Conservation (phyloP, 2,797 vertebrate genomes). For the Diceros bicornis region DNA sequence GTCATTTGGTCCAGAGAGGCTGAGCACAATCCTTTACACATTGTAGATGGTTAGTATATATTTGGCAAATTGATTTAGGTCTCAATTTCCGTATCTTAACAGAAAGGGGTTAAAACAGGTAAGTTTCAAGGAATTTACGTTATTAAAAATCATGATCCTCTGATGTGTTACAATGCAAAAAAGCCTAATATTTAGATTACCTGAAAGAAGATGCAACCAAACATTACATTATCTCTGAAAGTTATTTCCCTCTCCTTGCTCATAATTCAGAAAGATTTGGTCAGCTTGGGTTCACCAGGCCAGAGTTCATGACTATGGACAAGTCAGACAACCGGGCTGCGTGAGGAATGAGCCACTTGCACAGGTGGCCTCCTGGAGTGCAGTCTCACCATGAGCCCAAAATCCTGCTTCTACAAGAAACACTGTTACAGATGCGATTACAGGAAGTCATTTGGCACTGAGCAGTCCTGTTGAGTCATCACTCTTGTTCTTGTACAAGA, state of each 20-base stretch:
- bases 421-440: constrained; percentile 2
- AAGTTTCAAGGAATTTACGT: constrained; percentile 31
- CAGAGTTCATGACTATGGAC: background rate
- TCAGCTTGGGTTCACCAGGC: background rate
- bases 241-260: background rate
- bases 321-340: background rate
- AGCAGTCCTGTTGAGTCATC: constrained; percentile 72
- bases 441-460: constrained; percentile 77
- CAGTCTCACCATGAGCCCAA: background rate
- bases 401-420: constrained; percentile 60
- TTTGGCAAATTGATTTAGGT: constrained; percentile 13
- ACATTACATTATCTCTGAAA: background rate
- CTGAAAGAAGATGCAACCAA: background rate
- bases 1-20: background rate
- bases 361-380: background rate
- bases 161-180: background rate
- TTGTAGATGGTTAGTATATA: background rate
- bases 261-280: background rate
- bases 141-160: constrained; percentile 24
- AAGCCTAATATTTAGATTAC: background rate
- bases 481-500: constrained; percentile 72
- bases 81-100: constrained; percentile 10
- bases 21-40: background rate
- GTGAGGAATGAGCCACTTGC: background rate
- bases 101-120: constrained; percentile 33